A percentile compares a stretch with the other conserved stretches of the same genome.
Evolutionary conservation across 2,113 vertebrate genomes (phyloP).

Genomic region (Triplophysa siluroides): DNA sequence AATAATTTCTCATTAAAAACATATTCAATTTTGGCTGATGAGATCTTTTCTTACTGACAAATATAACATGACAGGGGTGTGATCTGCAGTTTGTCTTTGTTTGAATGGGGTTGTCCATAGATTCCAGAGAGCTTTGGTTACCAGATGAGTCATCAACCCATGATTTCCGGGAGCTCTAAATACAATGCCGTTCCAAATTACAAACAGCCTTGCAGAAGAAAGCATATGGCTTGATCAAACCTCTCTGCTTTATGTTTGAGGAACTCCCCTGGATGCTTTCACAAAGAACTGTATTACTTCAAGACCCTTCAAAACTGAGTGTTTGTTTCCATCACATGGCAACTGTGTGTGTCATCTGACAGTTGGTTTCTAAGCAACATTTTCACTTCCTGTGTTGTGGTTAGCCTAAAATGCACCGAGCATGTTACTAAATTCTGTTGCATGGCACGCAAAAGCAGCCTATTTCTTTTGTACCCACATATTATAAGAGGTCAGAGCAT

Average conservation of each 20-base stretch:
- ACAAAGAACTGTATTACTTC: neutral
- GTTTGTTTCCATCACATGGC: slow-evolving; percentile 24
- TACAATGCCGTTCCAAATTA: neutral
- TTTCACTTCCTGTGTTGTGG: slow-evolving; percentile 26
- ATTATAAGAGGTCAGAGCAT: too few species aligned
- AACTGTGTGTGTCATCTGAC: neutral
- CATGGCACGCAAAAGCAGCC: neutral
- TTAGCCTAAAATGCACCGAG: neutral
- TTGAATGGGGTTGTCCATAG: slow-evolving; percentile 27
- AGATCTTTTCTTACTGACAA: neutral
- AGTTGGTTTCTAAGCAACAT: slow-evolving; percentile 10
- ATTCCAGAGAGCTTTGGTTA: slow-evolving; percentile 22
- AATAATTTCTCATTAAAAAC: neutral
- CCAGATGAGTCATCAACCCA: slow-evolving; percentile 26
- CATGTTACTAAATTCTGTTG: neutral
- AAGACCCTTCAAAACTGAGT: neutral
- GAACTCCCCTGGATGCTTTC: neutral
- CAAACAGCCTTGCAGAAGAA: slow-evolving; percentile 14
- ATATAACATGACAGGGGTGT: neutral
- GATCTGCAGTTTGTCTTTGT: slow-evolving; percentile 17
- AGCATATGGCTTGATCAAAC: neutral
- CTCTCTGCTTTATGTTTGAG: neutral
- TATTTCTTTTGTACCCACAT: neutral
- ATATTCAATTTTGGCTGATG: neutral
- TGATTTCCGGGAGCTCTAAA: slow-evolving; percentile 36